Base-by-base conservation (phyloP, 2,797 vertebrate genomes). In the Neomorphus geoffroyi region DNA sequence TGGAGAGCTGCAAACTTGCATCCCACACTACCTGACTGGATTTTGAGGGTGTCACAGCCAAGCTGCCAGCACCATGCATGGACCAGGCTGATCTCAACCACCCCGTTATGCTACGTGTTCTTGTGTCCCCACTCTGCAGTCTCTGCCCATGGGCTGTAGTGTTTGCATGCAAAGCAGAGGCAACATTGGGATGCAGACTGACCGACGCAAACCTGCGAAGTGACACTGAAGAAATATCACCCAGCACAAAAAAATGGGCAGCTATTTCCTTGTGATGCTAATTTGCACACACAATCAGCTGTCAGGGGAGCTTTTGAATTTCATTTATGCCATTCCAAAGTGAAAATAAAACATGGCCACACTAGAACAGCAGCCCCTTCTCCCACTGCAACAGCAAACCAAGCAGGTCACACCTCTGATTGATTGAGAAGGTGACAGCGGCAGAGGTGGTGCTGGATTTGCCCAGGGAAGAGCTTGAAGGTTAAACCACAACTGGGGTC, bases 161-260 rank as follows among this genome's bases (percentile, higher is more conserved):
- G 0, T 28, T 48, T 30, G 22, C 28, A 4, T 3, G 1, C 6
- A 2, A 45, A 69, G 5, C 0, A 1, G 32, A 65, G 28, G 21
- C 30, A 71, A 3, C 35, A 4, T 10, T 6, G 41, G 28, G 21
- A 7, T 57, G 41, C 26, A 69, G 23, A 28, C 32, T 65, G 70
- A 54, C 26, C 62, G 54, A 33, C 24, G 39, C 9, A 13, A 26
- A 16, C 35, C 66, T 66, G 43, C 45, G 74, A 81, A 86, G 8
- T 21, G 91, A 9, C 51, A 54, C 7, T 23, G 35, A 87, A 79
- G 51, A 39, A 27, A 14, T 0, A 39, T 11, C 18, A 80, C 10
- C n/a, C 30, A 71, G 17, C n/a, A 1, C 4, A 17, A 56, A 81
- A 45, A 70, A 71, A 30, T 5, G 11, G 48, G n/a, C 17, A 43